phyloP scores from a whole-genome alignment of 2,888 invertebrate species.

The Agrotis exclamationis region DNA sequence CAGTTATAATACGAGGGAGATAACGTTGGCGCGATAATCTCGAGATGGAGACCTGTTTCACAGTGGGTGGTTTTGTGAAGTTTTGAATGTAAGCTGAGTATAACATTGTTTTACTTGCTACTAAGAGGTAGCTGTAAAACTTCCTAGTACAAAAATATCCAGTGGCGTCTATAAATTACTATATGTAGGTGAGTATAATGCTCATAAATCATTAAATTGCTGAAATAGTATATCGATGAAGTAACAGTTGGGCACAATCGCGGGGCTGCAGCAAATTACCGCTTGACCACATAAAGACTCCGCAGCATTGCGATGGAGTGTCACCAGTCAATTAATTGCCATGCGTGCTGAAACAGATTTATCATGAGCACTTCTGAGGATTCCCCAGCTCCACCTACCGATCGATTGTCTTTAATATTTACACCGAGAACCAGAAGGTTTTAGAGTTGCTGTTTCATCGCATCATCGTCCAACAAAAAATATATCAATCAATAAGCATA shows the following conservation, averaged over 20 bases:
- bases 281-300: slow-evolving; percentile 76
- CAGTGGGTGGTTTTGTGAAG: slow-evolving; percentile 65
- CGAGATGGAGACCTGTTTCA: slow-evolving; percentile 65
- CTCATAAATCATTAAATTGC: slow-evolving; percentile 8
- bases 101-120: slow-evolving; percentile 8
- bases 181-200: neutral
- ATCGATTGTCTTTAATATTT: slow-evolving; percentile 56
- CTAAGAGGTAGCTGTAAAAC: slow-evolving; percentile 18
- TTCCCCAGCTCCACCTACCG: slow-evolving; percentile 71
- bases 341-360: slow-evolving; percentile 87
- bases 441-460: slow-evolving; percentile 38
- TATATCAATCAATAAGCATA: slow-evolving; percentile 58
- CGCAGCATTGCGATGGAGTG: slow-evolving; percentile 68
- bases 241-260: slow-evolving; percentile 67
- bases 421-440: slow-evolving; percentile 65
- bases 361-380: slow-evolving; percentile 82
- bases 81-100: slow-evolving; percentile 4
- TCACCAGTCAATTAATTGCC: slow-evolving; percentile 81
- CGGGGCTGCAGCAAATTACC: slow-evolving; percentile 78
- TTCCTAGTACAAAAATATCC: neutral
- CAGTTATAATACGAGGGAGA: slow-evolving; percentile 69
- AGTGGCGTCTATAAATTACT: neutral
- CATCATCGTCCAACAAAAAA: slow-evolving; percentile 40
- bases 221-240: slow-evolving; percentile 41
- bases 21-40: slow-evolving; percentile 65